These are phyloP conservation scores for Enteromius fasciolatus DNA, from an alignment of 2,797 vertebrate species.

Conservation along the genomic window DNA sequence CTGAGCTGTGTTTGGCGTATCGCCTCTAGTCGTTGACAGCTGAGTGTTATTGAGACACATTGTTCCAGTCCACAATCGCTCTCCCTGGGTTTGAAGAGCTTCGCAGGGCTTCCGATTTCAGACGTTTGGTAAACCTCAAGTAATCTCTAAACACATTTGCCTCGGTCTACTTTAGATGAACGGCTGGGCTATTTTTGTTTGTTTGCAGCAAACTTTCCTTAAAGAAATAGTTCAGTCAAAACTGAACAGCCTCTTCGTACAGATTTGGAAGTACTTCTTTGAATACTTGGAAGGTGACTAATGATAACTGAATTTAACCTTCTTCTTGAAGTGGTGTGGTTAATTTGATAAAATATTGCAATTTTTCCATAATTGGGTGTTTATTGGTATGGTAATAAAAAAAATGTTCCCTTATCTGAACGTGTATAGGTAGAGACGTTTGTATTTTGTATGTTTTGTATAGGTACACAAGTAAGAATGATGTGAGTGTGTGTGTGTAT, in stretches of 20 bases:
- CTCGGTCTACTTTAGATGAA: conserved; percentile 14
- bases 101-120: conserved; percentile 28
- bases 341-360: no score
- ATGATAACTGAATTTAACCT: not conserved
- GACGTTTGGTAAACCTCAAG: conserved; percentile 53
- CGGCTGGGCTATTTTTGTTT: conserved; percentile 21
- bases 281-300: not conserved
- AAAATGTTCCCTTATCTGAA: no score
- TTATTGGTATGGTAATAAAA: no score
- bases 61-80: conserved; percentile 9
- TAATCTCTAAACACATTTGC: conserved; percentile 30
- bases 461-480: no score
- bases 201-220: conserved; percentile 24
- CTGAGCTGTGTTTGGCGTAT: not conserved
- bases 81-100: conserved; percentile 31
- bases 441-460: no score
- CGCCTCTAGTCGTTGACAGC: conserved; percentile 23
- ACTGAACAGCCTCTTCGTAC: not conserved
- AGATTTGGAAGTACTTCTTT: not conserved
- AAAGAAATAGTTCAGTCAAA: conserved; percentile 4
- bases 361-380: no score
- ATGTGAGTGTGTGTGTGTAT: no score
- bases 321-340: not conserved
- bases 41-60: conserved; percentile 31
- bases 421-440: no score